Evolutionary conservation across 2,888 invertebrate species (phyloP).

Genomic region (Marasmarcha lunaedactyla): DNA sequence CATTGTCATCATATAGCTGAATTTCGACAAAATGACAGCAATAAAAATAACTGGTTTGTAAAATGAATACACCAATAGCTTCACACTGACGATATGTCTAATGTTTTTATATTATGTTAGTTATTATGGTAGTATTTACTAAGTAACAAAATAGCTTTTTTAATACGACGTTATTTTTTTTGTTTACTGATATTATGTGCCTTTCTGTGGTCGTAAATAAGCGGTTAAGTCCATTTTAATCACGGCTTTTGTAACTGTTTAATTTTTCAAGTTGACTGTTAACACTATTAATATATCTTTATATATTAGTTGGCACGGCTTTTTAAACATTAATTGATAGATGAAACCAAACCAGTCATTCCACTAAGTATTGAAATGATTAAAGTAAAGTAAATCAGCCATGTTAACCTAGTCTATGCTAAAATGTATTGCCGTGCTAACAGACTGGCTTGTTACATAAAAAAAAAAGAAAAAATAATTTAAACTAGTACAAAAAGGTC

Average conservation of each 20-base stretch:
- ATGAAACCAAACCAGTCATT: too few species aligned
- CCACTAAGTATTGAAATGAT: too few species aligned
- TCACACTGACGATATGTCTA: slow-evolving; percentile 25
- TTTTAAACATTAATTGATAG: too few species aligned
- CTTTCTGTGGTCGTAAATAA: slow-evolving; percentile 36
- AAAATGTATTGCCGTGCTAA: neutral
- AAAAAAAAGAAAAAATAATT: too few species aligned
- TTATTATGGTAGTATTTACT: slow-evolving; percentile 27
- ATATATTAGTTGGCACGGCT: too few species aligned
- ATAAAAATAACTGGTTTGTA: slow-evolving; percentile 2
- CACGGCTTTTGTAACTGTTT: slow-evolving; percentile 14
- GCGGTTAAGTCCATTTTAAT: slow-evolving; percentile 37
- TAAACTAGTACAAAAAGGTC: neutral
- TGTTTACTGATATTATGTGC: slow-evolving; percentile 54
- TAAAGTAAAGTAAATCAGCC: neutral
- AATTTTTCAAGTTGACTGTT: slow-evolving; percentile 17
- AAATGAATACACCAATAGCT: slow-evolving; percentile 35
- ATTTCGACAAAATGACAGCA: slow-evolving; percentile 1
- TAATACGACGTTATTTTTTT: slow-evolving; percentile 27
- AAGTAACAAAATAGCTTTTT: slow-evolving; percentile 61
- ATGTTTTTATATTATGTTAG: slow-evolving; percentile 38
- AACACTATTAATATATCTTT: slow-evolving; percentile 1
- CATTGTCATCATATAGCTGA: slow-evolving; percentile 3
- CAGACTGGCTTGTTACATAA: neutral
- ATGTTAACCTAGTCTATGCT: neutral